Evolutionary conservation across 2,797 vertebrate genomes (phyloP), one percentile per base, ranked within the genome.

Genomic region (Prunella strophiata): DNA sequence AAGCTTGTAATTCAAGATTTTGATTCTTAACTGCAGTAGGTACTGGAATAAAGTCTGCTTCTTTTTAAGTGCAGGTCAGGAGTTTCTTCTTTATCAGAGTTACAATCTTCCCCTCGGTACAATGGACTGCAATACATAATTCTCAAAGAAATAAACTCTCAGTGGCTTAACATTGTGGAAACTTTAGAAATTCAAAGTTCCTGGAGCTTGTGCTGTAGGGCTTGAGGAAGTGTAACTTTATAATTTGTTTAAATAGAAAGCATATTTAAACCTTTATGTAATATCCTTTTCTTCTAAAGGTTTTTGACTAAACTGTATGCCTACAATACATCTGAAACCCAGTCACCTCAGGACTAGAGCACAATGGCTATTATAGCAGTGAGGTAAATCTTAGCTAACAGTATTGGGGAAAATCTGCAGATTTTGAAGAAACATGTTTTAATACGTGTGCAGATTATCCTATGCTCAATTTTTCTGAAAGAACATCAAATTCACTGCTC

Each of bases 181-280:
- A n/a, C 73, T 62, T 76, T 70, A 70, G 82, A 73, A 92, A 78
- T 70, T 40, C 42, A 30, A 57, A 86, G 85, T 88, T 88, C 85
- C 66, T 72, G 38, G 55, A 86, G 47, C 42, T 88, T 92, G n/a
- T 79, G 50, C 32, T 70, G 5, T n/a, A 75, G 54, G 51, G 52
- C 29, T 85, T 21, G 45, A 87, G 79, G 80, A 95, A 91, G 58
- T 81, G 58, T 71, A 81, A 54, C 76, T 92, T 79, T 32, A 61
- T 89, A 57, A 85, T 82, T 88, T 71, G 40, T 80, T 91, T 96
- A 91, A 93, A 93, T 80, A 89, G 67, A 97, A 92, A 90, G 75
- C 13, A 1, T 85, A 38, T 84, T 89, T 93, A 88, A 94, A 79
- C 55, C 22, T 78, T 76, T 79, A 50, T 62, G 74, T 90, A 94